phyloP scores from a whole-genome alignment of 1,140 invertebrate genomes.

The Parasteatoda tepidariorum region DNA sequence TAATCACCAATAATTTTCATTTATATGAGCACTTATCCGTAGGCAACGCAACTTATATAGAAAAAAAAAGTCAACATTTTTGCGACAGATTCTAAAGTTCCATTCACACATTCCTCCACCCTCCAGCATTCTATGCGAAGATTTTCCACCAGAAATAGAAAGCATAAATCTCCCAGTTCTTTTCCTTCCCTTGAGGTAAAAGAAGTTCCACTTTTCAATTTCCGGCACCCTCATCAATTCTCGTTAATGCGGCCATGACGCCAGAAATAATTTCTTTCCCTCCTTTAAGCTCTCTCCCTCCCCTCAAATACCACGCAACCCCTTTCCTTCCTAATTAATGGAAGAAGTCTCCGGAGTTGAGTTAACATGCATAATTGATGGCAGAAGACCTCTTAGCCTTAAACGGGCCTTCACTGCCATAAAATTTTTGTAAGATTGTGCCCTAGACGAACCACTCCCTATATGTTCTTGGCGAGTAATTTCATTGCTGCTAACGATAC shows the following conservation, averaged over 20 bases:
- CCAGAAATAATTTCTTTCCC: constrained; percentile 44
- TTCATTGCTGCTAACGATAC: too few relatives aligned
- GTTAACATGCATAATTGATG: constrained; percentile 45
- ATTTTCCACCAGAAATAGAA: constrained; percentile 12
- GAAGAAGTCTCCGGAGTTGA: constrained; percentile 20
- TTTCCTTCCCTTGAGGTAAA: constrained; percentile 20
- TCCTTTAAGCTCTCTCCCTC: not conserved
- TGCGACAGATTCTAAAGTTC: too few relatives aligned
- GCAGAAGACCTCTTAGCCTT: constrained; percentile 8
- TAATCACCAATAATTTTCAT: not conserved
- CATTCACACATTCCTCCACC: too few relatives aligned
- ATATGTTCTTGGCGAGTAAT: too few relatives aligned
- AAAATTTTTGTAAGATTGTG: not conserved
- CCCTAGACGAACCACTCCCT: constrained; percentile 1
- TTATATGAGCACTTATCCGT: not conserved
- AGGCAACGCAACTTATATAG: too few relatives aligned
- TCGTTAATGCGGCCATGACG: constrained; percentile 44
- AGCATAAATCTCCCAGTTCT: constrained; percentile 5
- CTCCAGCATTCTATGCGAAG: not conserved
- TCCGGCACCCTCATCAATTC: constrained; percentile 46
- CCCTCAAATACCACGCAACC: not conserved
- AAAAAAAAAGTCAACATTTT: too few relatives aligned
- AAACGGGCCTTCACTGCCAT: not conserved
- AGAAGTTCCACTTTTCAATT: constrained; percentile 53
- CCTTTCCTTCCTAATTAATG: constrained; percentile 38